A percentile compares a stretch with the other conserved stretches of the same genome.
These are phyloP conservation scores for Abrostola triplasia DNA, from an alignment of 2,888 invertebrate genomes.

Conservation along the genomic window DNA sequence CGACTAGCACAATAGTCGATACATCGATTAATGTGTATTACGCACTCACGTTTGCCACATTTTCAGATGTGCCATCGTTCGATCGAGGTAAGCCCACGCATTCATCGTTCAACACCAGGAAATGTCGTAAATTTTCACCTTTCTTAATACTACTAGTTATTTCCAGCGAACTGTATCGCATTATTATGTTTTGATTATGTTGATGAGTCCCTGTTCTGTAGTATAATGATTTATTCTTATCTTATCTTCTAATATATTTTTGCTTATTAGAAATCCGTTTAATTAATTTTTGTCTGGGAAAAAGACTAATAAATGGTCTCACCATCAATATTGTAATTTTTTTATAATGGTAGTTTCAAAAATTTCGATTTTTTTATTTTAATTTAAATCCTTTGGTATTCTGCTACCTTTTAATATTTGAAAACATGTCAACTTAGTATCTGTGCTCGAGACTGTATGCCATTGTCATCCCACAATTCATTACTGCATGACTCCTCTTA, in stretches of 20 bases:
- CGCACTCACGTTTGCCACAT: conserved; percentile 77
- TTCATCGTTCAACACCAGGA: conserved; percentile 76
- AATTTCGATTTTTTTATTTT: conserved; percentile 1
- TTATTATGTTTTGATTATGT: conserved; percentile 27
- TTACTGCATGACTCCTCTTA: conserved; percentile 49
- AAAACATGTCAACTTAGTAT: background rate
- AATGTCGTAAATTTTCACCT: conserved; percentile 79
- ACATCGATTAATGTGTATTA: conserved; percentile 49
- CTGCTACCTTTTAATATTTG: background rate
- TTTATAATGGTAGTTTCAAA: no score
- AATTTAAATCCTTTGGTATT: background rate
- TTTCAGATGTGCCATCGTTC: conserved; percentile 83
- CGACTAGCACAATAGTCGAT: conserved; percentile 52
- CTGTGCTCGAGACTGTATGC: conserved; percentile 40
- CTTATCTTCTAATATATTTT: background rate
- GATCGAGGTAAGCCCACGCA: conserved; percentile 84
- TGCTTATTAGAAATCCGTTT: background rate
- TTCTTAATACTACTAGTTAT: conserved; percentile 49
- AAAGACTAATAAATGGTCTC: no score
- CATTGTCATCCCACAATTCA: conserved; percentile 51
- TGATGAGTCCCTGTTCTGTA: conserved; percentile 1
- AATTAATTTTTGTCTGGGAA: no score
- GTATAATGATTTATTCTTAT: background rate
- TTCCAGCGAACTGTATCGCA: conserved; percentile 38
- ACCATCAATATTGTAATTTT: no score